Evolutionary conservation across 2,113 vertebrate genomes (phyloP), one percentile per base, ranked within the genome.

Genomic region (Felis chaus): DNA sequence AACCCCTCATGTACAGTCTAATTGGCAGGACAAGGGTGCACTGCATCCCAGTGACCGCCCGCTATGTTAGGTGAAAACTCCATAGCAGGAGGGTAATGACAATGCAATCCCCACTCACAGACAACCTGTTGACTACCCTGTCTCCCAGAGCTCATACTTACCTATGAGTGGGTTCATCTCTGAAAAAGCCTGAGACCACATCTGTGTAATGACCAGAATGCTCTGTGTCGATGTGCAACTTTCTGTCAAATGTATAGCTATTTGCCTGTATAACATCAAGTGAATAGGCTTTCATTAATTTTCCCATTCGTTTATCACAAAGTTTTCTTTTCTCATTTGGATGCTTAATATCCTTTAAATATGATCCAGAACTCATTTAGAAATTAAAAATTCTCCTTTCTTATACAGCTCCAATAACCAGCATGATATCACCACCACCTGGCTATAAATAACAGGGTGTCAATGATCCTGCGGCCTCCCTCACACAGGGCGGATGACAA

Each of bases 311-410:
- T 29, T 89, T 66, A 66, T 41, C 48, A 86, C 66, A 86, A 82
- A 85, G 8, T 33, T 86, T 92, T 61, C 8, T 81, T 39, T 76
- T 73, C 16, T 78, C 71, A 82, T 87, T 97, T 53, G 16, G 33
- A 53, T 86, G 55, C 36, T 81, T 97, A 33, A 9, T 21, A 93
- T 61, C 16, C 7, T 79, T 76, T 94, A 90, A 74, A 81, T 50
- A 73, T 61, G 33, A 79, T 69, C 31, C 94, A 95, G 33, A 25
- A 80, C 4, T 93, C 79, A 91, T 14, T 69, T 50, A 95, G 48
- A 81, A 92, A 57, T 94, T 45, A 61, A 96, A 91, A 92, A 31
- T n/a, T 65, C 13, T 79, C 36, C 27, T 76, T 92, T 76, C 68
- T 65, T 91, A 45, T 50, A 29, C 53, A 84, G 57, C 27, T 92